phyloP scores from a whole-genome alignment of 2,113 vertebrate genomes.

The Callocephalon fimbriatum region DNA sequence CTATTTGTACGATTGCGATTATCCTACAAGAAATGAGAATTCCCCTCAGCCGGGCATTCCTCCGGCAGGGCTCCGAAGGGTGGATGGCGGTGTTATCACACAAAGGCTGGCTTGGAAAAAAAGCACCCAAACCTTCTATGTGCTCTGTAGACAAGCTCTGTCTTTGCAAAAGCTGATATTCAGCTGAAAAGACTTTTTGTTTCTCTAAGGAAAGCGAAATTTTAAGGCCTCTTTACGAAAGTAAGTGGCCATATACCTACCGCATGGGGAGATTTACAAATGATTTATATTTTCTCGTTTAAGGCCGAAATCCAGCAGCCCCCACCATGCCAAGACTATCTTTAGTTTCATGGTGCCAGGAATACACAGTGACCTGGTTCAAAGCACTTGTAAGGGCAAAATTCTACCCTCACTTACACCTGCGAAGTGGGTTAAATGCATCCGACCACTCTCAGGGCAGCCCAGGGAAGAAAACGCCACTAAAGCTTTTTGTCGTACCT shows the following conservation, averaged over 20 bases:
- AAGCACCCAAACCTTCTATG: neutral
- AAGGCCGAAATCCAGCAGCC: neutral
- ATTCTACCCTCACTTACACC: slow-evolving; percentile 18
- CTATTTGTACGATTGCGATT: neutral
- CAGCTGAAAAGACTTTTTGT: neutral
- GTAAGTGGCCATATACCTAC: neutral
- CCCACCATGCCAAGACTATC: neutral
- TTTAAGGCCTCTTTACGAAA: neutral
- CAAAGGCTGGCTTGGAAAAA: neutral
- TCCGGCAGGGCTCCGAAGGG: neutral
- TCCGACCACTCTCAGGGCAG: neutral
- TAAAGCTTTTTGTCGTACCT: neutral
- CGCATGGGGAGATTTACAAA: neutral
- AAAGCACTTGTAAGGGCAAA: neutral
- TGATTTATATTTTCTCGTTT: neutral
- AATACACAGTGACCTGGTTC: neutral
- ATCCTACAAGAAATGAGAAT: neutral
- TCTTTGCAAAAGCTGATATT: neutral
- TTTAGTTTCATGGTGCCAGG: neutral
- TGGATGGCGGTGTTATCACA: neutral
- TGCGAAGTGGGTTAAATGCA: neutral
- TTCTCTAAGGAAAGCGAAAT: neutral
- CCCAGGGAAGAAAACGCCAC: neutral
- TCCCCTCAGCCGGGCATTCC: neutral
- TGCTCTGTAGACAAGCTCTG: neutral